Conservation (phyloP, 2,888 invertebrate genomes). For the Theretra japonica region DNA sequence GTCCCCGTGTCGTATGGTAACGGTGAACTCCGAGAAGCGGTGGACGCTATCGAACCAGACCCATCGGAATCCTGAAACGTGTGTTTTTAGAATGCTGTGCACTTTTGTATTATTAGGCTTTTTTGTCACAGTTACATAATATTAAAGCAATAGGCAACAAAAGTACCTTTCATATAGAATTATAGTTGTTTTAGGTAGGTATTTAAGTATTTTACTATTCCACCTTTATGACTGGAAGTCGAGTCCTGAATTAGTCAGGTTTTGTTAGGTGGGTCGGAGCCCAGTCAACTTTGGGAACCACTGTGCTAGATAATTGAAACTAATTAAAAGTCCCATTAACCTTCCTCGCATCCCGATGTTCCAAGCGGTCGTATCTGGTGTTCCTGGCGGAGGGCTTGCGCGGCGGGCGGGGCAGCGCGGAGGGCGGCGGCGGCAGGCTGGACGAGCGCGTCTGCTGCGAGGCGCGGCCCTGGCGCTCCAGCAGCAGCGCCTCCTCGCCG, state of each 20-base stretch:
- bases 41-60: constrained; percentile 78
- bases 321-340: constrained; percentile 45
- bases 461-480: constrained; percentile 91
- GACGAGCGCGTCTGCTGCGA: constrained; percentile 90
- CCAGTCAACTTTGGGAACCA: no score
- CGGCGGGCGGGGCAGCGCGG: constrained; percentile 89
- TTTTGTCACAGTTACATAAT: no score
- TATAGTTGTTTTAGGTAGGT: no score
- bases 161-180: no score
- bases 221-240: no score
- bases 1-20: constrained; percentile 70
- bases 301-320: no score
- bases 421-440: constrained; percentile 88
- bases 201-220: no score
- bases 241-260: no score
- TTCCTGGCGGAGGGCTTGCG: constrained; percentile 84
- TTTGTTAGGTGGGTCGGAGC: no score
- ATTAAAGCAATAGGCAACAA: no score
- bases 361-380: constrained; percentile 88
- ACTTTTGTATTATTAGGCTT: not conserved
- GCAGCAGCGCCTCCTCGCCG: constrained; percentile 88
- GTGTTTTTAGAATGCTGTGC: not conserved
- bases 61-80: constrained; percentile 73
- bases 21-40: constrained; percentile 75
- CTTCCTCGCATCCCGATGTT: constrained; percentile 75